Evolutionary conservation across 2,888 invertebrate genomes (phyloP), one percentile per base, ranked within the genome.

Genomic region (Drosophila subquinaria): DNA sequence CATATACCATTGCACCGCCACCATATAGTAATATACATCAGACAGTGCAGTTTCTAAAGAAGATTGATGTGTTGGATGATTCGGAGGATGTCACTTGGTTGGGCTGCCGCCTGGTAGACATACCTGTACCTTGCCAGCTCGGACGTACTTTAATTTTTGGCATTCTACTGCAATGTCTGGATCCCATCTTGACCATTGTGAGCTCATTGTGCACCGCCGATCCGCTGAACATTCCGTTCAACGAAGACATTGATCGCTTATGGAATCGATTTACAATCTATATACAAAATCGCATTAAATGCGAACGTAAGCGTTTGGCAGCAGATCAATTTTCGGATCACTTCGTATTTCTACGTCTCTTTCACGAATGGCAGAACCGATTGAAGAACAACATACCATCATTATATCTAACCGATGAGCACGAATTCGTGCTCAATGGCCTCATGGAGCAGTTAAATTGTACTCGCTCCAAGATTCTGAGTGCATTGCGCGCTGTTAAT

Each of bases 61-160:
- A 96, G 17, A 96, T 98, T 64, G 98, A 97, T 81, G 97, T 97
- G 0, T 91, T 98, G 36, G 97, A 97, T 79, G 94, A 95, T 0
- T 95, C 95, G 93, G 98, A 98, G 92, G 96, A 96, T 81, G 93
- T 98, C 52, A 98, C 98, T 0, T 85, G 81, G 79, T 51, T 90
- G 23, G 98, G 98, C 0, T 95, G 95, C 70, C 97, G 98, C 86
- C 93, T 99, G 48, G 93, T 98, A 6, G 97, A 98, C 91, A 93
- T 99, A 48, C 97, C 98, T 0, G 94, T 98, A 2, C 97, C 98
- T 79, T 98, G 98, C 0, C 95, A 96, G 78, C 93, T 97, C 10
- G 98, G 97, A 0, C 98, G 98, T 92, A 97, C 97, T 95, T 93
- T 99, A 71, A 93, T 99, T 1, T 97, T 97, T 91, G 96, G 97